Evolutionary conservation across 2,113 vertebrate genomes (phyloP).

Genomic region (Cololabis saira): DNA sequence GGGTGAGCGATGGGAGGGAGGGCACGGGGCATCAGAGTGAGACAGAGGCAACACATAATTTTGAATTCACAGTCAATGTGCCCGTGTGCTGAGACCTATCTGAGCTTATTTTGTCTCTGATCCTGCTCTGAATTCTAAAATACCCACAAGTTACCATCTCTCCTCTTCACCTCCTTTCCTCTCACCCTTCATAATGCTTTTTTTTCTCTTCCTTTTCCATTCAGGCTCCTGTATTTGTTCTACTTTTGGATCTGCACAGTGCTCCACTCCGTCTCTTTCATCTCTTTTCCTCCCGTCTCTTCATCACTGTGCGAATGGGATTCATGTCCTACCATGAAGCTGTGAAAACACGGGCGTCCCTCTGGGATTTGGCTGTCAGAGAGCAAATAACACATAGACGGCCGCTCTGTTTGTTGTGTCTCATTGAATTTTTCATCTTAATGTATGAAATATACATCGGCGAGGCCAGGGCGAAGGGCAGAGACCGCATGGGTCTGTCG

Average conservation of each 20-base stretch:
- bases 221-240: slow-evolving; percentile 53
- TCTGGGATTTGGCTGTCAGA: slow-evolving; percentile 56
- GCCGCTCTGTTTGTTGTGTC: slow-evolving; percentile 59
- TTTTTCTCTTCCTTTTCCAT: not conserved
- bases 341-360: slow-evolving; percentile 62
- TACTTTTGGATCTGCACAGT: slow-evolving; percentile 40
- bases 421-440: slow-evolving; percentile 74
- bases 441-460: slow-evolving; percentile 73
- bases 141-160: slow-evolving; percentile 31
- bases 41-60: slow-evolving; percentile 58
- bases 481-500: slow-evolving; percentile 34
- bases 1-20: slow-evolving; percentile 35
- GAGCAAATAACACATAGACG: slow-evolving; percentile 47
- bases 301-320: slow-evolving; percentile 64
- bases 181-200: slow-evolving; percentile 24
- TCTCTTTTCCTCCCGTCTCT: slow-evolving; percentile 50
- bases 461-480: slow-evolving; percentile 35
- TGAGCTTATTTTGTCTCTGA: slow-evolving; percentile 67
- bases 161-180: slow-evolving; percentile 5
- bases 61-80: slow-evolving; percentile 67
- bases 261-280: slow-evolving; percentile 55
- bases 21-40: slow-evolving; percentile 29
- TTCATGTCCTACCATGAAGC: slow-evolving; percentile 62
- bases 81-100: slow-evolving; percentile 58
- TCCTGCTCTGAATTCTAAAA: slow-evolving; percentile 72